Conservation (phyloP, 1,140 invertebrate genomes). For the Phymorhynchus buccinoides region DNA sequence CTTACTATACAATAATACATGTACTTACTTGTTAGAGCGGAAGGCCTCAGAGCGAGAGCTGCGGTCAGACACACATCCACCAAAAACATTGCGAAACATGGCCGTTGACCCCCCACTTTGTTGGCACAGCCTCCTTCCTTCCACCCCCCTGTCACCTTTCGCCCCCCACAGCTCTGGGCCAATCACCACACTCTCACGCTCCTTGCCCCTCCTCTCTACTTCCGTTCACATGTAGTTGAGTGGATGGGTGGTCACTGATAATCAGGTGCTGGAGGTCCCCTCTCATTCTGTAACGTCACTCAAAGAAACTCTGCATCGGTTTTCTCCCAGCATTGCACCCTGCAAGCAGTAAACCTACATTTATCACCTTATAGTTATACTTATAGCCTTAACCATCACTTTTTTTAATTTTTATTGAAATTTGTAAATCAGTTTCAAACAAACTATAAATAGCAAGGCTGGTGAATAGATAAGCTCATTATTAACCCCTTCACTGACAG, state of each 20-base stretch:
- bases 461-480: too few species aligned
- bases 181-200: background rate
- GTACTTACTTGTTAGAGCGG: constrained; percentile 64
- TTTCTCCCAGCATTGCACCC: background rate
- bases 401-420: too few species aligned
- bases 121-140: background rate
- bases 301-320: background rate
- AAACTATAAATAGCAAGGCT: too few species aligned
- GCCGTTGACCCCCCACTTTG: constrained; percentile 44
- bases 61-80: constrained; percentile 69
- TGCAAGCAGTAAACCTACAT: background rate
- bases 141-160: background rate
- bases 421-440: too few species aligned
- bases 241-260: background rate
- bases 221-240: background rate
- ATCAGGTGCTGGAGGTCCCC: background rate
- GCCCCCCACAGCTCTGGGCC: background rate
- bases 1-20: too few species aligned
- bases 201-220: background rate
- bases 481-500: too few species aligned
- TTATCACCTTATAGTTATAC: background rate
- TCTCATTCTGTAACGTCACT: background rate
- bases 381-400: too few species aligned
- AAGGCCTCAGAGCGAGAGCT: constrained; percentile 62
- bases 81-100: constrained; percentile 70